Base-by-base conservation (phyloP, 2,113 vertebrate genomes). In the Barnardius zonarius region DNA sequence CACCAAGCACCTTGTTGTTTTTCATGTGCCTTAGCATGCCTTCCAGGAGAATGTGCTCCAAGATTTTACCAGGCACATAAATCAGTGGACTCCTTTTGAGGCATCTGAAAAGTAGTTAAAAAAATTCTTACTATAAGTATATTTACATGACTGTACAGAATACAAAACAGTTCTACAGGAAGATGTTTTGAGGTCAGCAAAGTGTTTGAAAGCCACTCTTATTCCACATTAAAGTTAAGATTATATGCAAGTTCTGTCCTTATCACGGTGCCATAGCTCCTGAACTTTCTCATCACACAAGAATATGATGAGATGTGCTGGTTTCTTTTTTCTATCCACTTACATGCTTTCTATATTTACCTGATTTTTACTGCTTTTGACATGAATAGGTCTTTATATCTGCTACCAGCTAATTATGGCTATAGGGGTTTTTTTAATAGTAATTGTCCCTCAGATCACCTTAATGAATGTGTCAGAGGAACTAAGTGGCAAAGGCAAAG, bases 351-450 rank as follows among this genome's bases (percentile, higher is more conserved):
- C 48, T 78, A 17, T 51, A n/a, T 46, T 63, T 78, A 49, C 2
- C 0, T 72, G 46, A 11, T 28, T 15, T 62, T 67, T 43, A 64
- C 33, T 39, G 48, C 35, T 83, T 74, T 69, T 63, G 54, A n/a
- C 8, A 4, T 68, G 35, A 82, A 31, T 18, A 78, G 20, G 33
- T 43, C 73, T 10, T 49, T 66, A 5, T 46, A 89, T 24, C 17
- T 67, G 22, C 82, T 59, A 19, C 7, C 13, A 28, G 22, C 43
- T 70, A 57, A 31, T 63, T 79, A 55, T 41, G 9, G 11, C 16
- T 80, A 3, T 20, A 30, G 25, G 2, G 2, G 0, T 2, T 35
- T 62, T 67, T 67, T 30, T 9, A 46, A 25, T 49, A 73, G 33
- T 25, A 18, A 59, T 75, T 83, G 11, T 70, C 30, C n/a, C 30